Evolutionary conservation across 1,140 invertebrate species (phyloP).

Genomic region (Euura saliciscinereae): DNA sequence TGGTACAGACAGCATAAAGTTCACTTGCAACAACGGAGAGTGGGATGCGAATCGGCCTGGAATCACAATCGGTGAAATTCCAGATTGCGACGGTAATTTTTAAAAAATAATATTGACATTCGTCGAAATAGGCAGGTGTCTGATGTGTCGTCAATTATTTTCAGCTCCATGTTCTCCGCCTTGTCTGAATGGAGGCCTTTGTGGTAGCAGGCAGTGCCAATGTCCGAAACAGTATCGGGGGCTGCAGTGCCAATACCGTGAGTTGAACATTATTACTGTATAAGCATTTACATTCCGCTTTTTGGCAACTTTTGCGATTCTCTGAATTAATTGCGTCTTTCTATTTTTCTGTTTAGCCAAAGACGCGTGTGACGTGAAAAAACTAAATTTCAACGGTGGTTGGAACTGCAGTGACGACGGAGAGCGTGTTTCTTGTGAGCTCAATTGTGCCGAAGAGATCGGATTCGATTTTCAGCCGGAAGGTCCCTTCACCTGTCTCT

Average conservation of each 20-base stretch:
- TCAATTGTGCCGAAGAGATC: constrained; percentile 71
- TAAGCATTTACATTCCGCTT: constrained; percentile 1
- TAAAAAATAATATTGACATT: constrained; percentile 10
- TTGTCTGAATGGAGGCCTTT: constrained; percentile 78
- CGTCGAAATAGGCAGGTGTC: not conserved
- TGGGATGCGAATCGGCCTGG: constrained; percentile 67
- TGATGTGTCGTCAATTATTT: constrained; percentile 23
- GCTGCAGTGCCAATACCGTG: constrained; percentile 78
- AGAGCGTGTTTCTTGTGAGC: constrained; percentile 66
- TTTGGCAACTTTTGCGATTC: constrained; percentile 3
- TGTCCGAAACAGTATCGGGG: constrained; percentile 76
- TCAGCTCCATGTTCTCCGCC: constrained; percentile 74
- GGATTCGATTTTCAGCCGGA: constrained; percentile 67
- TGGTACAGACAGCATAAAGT: constrained; percentile 65
- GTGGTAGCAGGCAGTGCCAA: constrained; percentile 75
- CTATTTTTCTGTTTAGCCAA: constrained; percentile 57
- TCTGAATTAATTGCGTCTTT: not conserved
- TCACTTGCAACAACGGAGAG: constrained; percentile 68
- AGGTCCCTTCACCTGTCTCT: constrained; percentile 71
- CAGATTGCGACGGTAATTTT: constrained; percentile 68
- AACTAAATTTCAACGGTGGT: constrained; percentile 75
- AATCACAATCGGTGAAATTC: constrained; percentile 61
- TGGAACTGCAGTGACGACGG: constrained; percentile 71
- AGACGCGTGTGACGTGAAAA: constrained; percentile 64
- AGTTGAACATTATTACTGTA: constrained; percentile 44